Base-by-base conservation (phyloP, 2,888 invertebrate genomes). In the Hartigia nigra region DNA sequence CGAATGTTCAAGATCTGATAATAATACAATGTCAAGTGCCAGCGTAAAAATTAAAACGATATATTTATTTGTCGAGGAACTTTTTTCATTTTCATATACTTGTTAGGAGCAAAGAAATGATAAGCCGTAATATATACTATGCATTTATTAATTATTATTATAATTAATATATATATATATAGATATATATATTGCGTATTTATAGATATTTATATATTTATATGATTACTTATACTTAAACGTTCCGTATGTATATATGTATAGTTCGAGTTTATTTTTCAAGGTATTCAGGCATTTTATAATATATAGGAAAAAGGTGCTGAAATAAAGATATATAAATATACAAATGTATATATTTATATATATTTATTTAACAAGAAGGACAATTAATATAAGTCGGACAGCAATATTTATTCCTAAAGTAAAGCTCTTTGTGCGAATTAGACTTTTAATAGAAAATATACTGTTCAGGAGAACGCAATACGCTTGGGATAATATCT, bases 61-160 rank as follows among this genome's bases (percentile, higher is more conserved):
- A 4, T 39, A 14, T 23, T 14, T 5, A 39, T 14, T 5, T 39
- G 14, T 5, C 14, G 4, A 14, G 5, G 23, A 23, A 9, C 55
- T 55, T 55, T 14, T 23, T 23, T 55, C 23, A 55, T 55, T 9
- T 39, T 1, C 23, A 55, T 23, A 9, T 55, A 31, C 31, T 32
- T 72, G 12, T 31, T 31, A 31, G 72, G 72, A 34, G 32, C 32
- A 31, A 72, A 12, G 72, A 31, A 72, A 34, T 72, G 9, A 72
- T 31, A 72, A 12, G 23, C 36, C 0, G 75, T 77, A 77, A 70
- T 79, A 55, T 84, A 86, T 86, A 87, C 86, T 88, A 87, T 86
- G 80, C 81, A 84, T 88, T 88, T 88, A 89, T 88, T 89, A 86
- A 85, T 88, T 82, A 84, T 87, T 87, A 88, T 88, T 89, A 88